Evolutionary conservation across 2,888 invertebrate species (phyloP).

Genomic region (Lypha dubia): DNA sequence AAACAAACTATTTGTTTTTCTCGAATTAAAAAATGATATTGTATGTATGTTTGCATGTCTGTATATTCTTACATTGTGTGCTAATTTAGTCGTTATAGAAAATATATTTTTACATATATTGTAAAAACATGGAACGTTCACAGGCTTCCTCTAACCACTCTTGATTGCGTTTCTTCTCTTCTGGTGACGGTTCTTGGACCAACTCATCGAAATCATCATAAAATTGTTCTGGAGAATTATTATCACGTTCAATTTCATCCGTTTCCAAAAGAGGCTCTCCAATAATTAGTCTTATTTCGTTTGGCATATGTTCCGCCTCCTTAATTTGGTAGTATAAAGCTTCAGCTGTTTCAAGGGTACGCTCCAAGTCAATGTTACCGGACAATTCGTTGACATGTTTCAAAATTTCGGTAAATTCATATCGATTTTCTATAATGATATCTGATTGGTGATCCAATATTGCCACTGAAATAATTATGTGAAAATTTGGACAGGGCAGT

Average conservation of each 20-base stretch:
- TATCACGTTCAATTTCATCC: slow-evolving; percentile 62
- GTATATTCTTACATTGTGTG: slow-evolving; percentile 32
- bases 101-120: slow-evolving; percentile 76
- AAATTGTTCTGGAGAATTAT: slow-evolving; percentile 78
- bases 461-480: slow-evolving; percentile 95
- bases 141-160: slow-evolving; percentile 82
- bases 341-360: slow-evolving; percentile 93
- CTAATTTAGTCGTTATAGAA: not conserved
- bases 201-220: slow-evolving; percentile 82
- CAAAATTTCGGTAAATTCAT: slow-evolving; percentile 97
- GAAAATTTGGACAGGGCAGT: slow-evolving; percentile 96
- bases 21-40: not conserved
- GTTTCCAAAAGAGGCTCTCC: slow-evolving; percentile 84
- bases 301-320: slow-evolving; percentile 88
- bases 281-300: slow-evolving; percentile 88
- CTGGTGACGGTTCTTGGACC: slow-evolving; percentile 78
- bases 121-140: slow-evolving; percentile 81
- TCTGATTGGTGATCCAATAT: slow-evolving; percentile 95
- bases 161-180: slow-evolving; percentile 80
- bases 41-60: not conserved
- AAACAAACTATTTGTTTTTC: not conserved
- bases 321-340: slow-evolving; percentile 95
- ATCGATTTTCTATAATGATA: slow-evolving; percentile 94
- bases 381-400: slow-evolving; percentile 98
- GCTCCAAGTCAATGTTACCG: slow-evolving; percentile 92